These are phyloP conservation scores for Ariopsis seemanni DNA, from an alignment of 2,113 vertebrate genomes.

Conservation along the genomic window DNA sequence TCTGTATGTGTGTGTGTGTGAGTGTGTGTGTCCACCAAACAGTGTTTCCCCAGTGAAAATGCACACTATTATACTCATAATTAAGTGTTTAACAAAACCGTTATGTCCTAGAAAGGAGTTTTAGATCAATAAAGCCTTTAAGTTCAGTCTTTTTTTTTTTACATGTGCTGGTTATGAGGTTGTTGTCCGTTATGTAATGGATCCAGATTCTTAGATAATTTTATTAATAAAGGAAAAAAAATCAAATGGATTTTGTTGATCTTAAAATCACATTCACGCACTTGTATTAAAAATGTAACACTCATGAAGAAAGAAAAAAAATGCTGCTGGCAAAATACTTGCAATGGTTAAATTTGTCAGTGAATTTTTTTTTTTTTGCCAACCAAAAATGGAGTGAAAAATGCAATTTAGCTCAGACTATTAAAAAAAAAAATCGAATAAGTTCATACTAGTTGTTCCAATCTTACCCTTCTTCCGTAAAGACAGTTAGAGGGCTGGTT, in stretches of 20 bases:
- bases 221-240: no score
- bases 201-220: neutral
- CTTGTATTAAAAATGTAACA: neutral
- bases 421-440: no score
- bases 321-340: no score
- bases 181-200: neutral
- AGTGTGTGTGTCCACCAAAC: constrained; percentile 28
- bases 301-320: neutral
- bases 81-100: neutral
- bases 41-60: neutral
- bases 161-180: neutral
- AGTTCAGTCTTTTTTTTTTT: neutral
- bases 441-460: no score
- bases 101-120: neutral
- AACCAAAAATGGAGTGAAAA: no score
- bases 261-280: neutral
- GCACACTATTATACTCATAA: constrained; percentile 9
- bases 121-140: neutral
- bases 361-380: no score
- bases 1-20: constrained; percentile 41
- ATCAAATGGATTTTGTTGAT: no score
- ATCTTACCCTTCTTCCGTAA: no score
- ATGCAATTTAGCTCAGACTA: no score
- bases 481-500: no score
- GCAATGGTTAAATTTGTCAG: no score